Evolutionary conservation across 2,888 invertebrate genomes (phyloP), one percentile per base, ranked within the genome.

Genomic region (Eurois occulta): DNA sequence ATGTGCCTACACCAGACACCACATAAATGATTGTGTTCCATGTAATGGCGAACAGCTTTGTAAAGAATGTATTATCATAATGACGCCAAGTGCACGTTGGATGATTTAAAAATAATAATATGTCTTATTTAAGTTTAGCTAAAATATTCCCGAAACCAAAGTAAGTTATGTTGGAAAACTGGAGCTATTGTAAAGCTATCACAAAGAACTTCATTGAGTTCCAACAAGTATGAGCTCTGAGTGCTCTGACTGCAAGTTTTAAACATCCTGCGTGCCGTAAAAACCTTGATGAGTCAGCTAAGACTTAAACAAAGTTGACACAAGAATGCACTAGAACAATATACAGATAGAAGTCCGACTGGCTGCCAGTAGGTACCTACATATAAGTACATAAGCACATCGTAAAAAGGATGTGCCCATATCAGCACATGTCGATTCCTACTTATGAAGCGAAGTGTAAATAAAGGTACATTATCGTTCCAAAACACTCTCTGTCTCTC

Each of bases 1-100:
- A 84, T 85, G 86, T 86, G 83, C 86, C 78, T 83, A 86, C 80
- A 88, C 83, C 48, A 77, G 75, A 86, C 80, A 88, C 84, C 55
- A 77, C 74, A 75, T 78, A 62, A 75, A 77, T 71, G 68, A 65
- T 72, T 74, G 76, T 76, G 69, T 87, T 87, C 78, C 67, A 81
- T 70, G 81, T 79, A 87, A 76, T 71, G 75, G 52, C 65, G 67
- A 64, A 71, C 64, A 66, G 67, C 64, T 78, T 71, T 77, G 82
- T 76, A 46, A 52, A 69, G 41, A 81, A 86, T 72, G 62, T 76
- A 32, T 72, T 58, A 72, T 67, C 66, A 43, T 70, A 55, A 78
- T 65, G 64, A 41, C 60, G 67, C 6, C 38, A 71, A 65, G 70
- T 67, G 55, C 21, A 38, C 8, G 55, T n/a, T 60, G 8, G n/a